Percentiles rank a stretch among this genome's conserved stretches.
phyloP scores from a whole-genome alignment of 2,888 invertebrate species.

The Perithous albicinctus region DNA sequence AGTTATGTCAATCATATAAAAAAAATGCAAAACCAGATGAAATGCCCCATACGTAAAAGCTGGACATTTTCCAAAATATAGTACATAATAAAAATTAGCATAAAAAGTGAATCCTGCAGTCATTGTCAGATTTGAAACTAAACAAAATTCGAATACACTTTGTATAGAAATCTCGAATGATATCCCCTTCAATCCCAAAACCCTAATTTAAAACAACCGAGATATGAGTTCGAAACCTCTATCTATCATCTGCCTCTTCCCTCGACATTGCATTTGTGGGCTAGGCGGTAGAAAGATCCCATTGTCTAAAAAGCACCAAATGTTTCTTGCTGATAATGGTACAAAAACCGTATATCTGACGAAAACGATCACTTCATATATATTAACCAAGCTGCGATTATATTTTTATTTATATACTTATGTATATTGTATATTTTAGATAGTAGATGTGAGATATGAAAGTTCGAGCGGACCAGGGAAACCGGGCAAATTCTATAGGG shows the following conservation, averaged over 20 bases:
- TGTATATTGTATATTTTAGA: constrained; percentile 45
- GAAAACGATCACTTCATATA: background rate
- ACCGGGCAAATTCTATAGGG: constrained; percentile 45
- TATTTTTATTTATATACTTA: constrained; percentile 13
- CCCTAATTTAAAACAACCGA: background rate
- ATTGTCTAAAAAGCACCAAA: background rate
- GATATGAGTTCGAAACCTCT: background rate
- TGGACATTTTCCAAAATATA: no score
- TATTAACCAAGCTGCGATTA: constrained; percentile 4
- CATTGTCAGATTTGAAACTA: background rate
- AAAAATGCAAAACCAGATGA: no score
- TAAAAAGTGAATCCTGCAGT: no score
- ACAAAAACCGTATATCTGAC: constrained; percentile 1
- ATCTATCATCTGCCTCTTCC: background rate
- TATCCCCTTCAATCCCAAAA: background rate
- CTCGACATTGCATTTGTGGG: background rate
- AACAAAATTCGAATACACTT: background rate
- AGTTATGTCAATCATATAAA: no score
- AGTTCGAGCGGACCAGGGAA: constrained; percentile 72
- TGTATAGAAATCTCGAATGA: background rate
- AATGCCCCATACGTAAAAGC: no score
- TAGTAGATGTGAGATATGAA: constrained; percentile 72
- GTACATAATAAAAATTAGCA: no score
- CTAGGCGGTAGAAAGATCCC: background rate
- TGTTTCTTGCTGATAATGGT: constrained; percentile 12